These are phyloP conservation scores for Ciconia maguari DNA, from an alignment of 2,113 vertebrate genomes.

Conservation along the genomic window DNA sequence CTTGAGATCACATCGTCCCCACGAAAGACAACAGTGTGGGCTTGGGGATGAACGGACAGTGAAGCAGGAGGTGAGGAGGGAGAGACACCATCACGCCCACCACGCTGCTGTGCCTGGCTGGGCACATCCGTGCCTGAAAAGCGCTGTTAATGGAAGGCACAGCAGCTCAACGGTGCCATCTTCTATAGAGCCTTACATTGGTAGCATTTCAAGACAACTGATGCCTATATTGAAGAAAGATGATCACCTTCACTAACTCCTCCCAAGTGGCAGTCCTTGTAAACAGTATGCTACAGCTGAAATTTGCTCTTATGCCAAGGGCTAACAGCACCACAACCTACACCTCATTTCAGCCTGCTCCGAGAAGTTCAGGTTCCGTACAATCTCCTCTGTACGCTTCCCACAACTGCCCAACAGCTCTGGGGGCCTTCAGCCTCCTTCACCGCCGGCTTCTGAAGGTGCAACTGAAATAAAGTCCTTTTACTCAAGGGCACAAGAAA, in stretches of 20 bases:
- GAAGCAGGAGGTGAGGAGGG: background rate
- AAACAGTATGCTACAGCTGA: too few species aligned
- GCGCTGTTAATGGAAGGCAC: too few species aligned
- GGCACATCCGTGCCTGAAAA: background rate
- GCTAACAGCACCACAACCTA: background rate
- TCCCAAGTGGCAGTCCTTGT: background rate
- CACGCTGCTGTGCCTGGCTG: background rate
- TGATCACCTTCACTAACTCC: background rate
- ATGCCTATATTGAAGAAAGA: background rate
- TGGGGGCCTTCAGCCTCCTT: background rate
- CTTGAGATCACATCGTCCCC: background rate
- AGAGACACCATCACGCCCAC: background rate
- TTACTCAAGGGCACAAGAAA: background rate
- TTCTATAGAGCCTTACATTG: background rate
- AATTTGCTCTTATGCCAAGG: background rate
- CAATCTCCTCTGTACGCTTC: background rate
- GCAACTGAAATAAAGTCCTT: background rate
- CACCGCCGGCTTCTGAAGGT: background rate
- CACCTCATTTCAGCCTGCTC: background rate
- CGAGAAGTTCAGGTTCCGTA: fast-evolving
- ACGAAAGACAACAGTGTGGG: background rate
- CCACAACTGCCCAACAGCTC: background rate
- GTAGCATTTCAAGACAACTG: background rate
- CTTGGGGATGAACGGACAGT: fast-evolving
- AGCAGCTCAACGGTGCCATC: fast-evolving